Percentiles rank a stretch among this genome's conserved stretches.
Evolutionary conservation across 2,888 invertebrate species (phyloP).

Genomic region (Campoplex capitator): DNA sequence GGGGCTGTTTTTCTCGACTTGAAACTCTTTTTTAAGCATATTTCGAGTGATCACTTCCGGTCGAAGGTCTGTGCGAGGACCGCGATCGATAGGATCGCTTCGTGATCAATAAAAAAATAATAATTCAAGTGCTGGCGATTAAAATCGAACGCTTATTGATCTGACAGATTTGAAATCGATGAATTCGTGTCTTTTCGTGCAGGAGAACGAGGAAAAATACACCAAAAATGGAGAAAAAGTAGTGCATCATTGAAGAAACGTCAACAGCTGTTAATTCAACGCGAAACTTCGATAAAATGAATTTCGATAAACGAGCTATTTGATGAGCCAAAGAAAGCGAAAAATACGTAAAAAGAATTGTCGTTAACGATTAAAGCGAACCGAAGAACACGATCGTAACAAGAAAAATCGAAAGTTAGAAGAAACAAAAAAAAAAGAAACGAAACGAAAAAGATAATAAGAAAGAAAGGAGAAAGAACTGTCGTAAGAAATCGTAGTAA

Average conservation of each 20-base stretch:
- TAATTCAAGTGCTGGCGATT: background rate
- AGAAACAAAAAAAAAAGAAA: background rate
- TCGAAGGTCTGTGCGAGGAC: too few species aligned
- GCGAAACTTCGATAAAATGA: background rate
- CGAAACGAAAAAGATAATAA: background rate
- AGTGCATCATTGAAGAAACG: background rate
- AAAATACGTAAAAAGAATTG: background rate
- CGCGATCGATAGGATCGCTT: too few species aligned
- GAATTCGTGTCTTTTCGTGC: background rate
- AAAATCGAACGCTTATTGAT: too few species aligned
- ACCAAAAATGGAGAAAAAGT: background rate
- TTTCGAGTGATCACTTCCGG: too few species aligned
- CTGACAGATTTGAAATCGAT: background rate
- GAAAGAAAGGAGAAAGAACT: background rate
- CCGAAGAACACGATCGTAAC: background rate
- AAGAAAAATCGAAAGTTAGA: too few species aligned
- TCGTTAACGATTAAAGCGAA: background rate
- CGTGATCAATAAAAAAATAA: background rate
- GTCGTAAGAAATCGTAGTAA: constrained; percentile 50
- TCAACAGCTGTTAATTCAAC: background rate
- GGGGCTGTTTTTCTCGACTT: background rate
- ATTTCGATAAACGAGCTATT: background rate
- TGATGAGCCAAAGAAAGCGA: background rate
- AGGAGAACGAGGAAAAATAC: background rate
- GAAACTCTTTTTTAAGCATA: background rate